Percentiles rank a stretch among this genome's conserved stretches.
These are phyloP conservation scores for Isurus oxyrinchus DNA, from an alignment of 2,113 vertebrate species.

Conservation along the genomic window DNA sequence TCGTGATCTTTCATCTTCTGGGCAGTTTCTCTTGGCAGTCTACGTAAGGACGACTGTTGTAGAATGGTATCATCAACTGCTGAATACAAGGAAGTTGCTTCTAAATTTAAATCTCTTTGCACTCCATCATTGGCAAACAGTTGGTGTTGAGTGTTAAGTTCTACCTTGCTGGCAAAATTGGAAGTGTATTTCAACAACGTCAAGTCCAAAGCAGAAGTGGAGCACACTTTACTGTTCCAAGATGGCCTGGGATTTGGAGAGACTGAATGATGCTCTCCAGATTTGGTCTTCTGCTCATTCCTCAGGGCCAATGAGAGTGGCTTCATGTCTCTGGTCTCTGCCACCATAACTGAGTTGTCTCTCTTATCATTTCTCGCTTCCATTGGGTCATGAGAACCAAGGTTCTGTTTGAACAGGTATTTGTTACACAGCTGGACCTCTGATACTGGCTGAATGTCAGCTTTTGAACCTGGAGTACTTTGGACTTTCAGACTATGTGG, in stretches of 20 bases:
- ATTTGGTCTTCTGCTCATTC: background rate
- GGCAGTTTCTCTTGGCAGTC: background rate
- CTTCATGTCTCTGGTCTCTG: background rate
- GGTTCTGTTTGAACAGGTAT: background rate
- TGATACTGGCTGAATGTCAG: background rate
- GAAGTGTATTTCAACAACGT: background rate
- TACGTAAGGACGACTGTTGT: background rate
- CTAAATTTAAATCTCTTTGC: background rate
- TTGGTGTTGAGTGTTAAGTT: background rate
- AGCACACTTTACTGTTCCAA: background rate
- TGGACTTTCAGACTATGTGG: background rate
- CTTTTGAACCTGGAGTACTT: background rate
- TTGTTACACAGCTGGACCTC: background rate
- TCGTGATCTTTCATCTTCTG: background rate
- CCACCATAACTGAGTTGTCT: background rate
- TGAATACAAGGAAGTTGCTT: background rate
- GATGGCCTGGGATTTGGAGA: background rate
- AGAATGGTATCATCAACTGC: background rate
- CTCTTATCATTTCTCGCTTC: background rate
- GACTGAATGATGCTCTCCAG: background rate
- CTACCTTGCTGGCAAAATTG: background rate
- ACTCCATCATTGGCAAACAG: background rate
- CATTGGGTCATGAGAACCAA: background rate
- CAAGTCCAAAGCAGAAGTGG: background rate
- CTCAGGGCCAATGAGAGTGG: background rate